Evolutionary conservation across 2,797 vertebrate species (phyloP), one percentile per base, ranked within the genome.

Genomic region (Aselliscus stoliczkanus): DNA sequence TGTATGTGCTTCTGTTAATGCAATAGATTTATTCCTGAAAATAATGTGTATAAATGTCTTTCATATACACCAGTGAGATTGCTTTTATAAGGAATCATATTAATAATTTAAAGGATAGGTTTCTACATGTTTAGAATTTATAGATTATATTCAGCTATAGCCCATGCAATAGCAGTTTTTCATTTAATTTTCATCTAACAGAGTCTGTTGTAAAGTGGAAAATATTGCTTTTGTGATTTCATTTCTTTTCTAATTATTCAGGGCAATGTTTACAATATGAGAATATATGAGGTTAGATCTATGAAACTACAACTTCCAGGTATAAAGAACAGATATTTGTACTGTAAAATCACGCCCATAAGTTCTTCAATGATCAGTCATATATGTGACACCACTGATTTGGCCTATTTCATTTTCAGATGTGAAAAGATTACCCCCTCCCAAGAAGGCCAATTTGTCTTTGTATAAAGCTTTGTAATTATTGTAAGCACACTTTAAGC

Each of bases 331-430:
- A 75, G 47, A 65, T 69, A 52, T 80, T 27, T 54, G 39, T 56
- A 29, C 73, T 70, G 0, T 62, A 84, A 94, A 95, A 95, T 75
- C 54, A 93, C 29, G 44, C 18, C 65, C 18, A 50, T 64, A 42
- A 70, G 27, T 5, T 52, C 70, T 9, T 70, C 25, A 76, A 31
- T 90, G 89, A 95, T 93, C 64, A 65, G 25, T 88, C 17, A 17
- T 37, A 89, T 89, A 89, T 89, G 65, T 67, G 64, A 94, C 96
- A 80, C 15, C 47, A 75, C 47, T 64, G 44, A 89, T 93, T 39
- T 95, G 65, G 56, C 62, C 65, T 82, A 67, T 82, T 96, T 96
- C 29, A 64, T 94, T 93, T 92, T 77, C 34, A 90, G 58, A 94
- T 58, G 29, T 87, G n/a, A 94, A 80, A 83, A 29, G 9, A 5